Evolutionary conservation across 2,888 invertebrate species (phyloP).

Genomic region (Hypsopygia costalis): DNA sequence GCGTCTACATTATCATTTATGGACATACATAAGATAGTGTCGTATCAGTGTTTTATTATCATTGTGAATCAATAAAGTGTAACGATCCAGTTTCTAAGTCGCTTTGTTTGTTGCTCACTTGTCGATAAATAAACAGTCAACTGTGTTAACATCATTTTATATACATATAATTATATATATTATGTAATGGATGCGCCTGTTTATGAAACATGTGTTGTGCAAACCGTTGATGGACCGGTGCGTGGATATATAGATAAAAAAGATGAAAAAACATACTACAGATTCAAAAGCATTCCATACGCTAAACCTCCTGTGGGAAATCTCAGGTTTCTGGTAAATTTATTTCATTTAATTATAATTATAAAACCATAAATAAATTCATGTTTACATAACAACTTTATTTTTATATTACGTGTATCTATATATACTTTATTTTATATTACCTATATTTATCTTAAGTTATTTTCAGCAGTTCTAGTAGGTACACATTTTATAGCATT

Average conservation of each 20-base stretch:
- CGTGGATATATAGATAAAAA: conserved; percentile 46
- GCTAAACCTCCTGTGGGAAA: conserved; percentile 58
- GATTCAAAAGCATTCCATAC: conserved; percentile 62
- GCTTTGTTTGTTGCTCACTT: background rate
- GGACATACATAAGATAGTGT: background rate
- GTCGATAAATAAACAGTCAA: background rate
- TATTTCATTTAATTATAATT: no score
- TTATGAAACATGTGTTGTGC: conserved; percentile 22
- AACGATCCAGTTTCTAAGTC: background rate
- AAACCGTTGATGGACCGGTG: conserved; percentile 52
- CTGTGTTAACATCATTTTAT: no score
- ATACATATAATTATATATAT: background rate
- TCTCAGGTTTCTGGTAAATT: conserved; percentile 61
- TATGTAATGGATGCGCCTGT: conserved; percentile 4
- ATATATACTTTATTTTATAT: no score
- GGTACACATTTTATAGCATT: no score
- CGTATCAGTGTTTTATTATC: background rate
- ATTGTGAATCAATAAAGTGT: background rate
- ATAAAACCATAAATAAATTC: no score
- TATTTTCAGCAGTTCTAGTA: no score
- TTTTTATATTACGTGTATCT: no score
- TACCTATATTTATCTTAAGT: no score
- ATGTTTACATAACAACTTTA: no score
- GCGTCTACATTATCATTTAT: no score
- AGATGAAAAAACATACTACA: conserved; percentile 42